These are phyloP conservation scores for Crypturellus undulatus DNA, from an alignment of 2,113 vertebrate genomes.

Conservation along the genomic window DNA sequence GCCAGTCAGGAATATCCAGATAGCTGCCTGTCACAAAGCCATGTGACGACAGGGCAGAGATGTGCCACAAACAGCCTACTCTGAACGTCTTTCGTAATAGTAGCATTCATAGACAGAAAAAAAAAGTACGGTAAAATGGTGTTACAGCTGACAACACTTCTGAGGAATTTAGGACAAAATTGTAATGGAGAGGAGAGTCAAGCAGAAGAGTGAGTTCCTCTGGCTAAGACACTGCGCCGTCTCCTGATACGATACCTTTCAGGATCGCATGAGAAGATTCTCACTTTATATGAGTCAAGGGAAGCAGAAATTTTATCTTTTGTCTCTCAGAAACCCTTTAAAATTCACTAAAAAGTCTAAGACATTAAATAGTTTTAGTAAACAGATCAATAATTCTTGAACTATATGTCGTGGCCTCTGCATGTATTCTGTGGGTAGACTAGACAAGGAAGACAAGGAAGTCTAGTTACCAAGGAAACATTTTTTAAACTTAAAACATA, in stretches of 20 bases:
- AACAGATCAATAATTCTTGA: neutral
- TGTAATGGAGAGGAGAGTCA: fast-evolving
- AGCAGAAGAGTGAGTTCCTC: fast-evolving
- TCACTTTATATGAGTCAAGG: neutral
- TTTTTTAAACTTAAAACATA: conserved; percentile 57
- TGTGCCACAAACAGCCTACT: neutral
- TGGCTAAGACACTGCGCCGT: neutral
- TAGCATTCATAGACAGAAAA: neutral
- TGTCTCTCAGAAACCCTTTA: neutral
- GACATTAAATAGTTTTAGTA: neutral
- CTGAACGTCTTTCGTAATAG: neutral
- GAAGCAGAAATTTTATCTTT: neutral
- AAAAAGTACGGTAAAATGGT: neutral
- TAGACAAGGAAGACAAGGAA: conserved; percentile 28
- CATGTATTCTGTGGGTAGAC: neutral
- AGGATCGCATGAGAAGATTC: neutral
- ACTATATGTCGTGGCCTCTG: neutral
- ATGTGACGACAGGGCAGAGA: conserved; percentile 25
- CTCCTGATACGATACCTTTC: fast-evolving
- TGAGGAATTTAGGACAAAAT: neutral
- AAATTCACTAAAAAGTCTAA: neutral
- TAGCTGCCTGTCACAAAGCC: conserved; percentile 40
- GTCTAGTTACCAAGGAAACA: conserved; percentile 64
- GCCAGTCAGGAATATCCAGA: conserved; percentile 56
- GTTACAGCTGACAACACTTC: neutral